Conservation (phyloP, 2,888 invertebrate genomes). For the Aphrophora alni region DNA sequence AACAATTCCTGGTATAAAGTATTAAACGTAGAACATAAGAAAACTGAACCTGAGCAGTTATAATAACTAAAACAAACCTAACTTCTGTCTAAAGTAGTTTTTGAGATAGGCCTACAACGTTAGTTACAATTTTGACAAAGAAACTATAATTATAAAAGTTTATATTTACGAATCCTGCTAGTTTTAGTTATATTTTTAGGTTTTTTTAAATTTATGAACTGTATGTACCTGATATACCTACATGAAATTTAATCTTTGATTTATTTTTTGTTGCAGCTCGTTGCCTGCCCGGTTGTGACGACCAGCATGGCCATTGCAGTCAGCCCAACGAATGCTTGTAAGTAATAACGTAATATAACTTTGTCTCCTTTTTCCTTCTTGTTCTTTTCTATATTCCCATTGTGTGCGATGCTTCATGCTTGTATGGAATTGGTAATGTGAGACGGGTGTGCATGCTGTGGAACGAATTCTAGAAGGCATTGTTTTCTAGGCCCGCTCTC, state of each 20-base stretch:
- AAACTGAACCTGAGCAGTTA: too few species aligned
- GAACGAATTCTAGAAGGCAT: slow-evolving; percentile 2
- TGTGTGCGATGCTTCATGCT: slow-evolving; percentile 19
- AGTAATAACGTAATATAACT: slow-evolving; percentile 64
- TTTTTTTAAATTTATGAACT: too few species aligned
- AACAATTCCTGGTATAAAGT: too few species aligned
- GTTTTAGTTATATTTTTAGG: too few species aligned
- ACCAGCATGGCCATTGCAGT: slow-evolving; percentile 88
- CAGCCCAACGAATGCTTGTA: slow-evolving; percentile 96
- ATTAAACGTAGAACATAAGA: too few species aligned
- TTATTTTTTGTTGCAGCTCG: slow-evolving; percentile 76
- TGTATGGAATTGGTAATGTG: slow-evolving; percentile 14
- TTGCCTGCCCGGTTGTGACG: slow-evolving; percentile 92
- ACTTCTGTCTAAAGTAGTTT: too few species aligned
- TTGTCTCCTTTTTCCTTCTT: not conserved
- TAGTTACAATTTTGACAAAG: too few species aligned
- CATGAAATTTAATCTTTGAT: not conserved
- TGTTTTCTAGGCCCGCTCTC: not conserved
- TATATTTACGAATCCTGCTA: too few species aligned
- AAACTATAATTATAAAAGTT: too few species aligned
- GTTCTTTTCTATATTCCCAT: slow-evolving; percentile 20
- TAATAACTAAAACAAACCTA: too few species aligned
- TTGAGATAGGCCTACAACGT: too few species aligned
- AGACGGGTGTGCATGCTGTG: slow-evolving; percentile 4
- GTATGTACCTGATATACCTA: too few species aligned